Percentiles rank a stretch among this genome's conserved stretches.
These are phyloP conservation scores for Chironomus tepperi DNA, from an alignment of 1,140 invertebrate genomes.

Conservation along the genomic window DNA sequence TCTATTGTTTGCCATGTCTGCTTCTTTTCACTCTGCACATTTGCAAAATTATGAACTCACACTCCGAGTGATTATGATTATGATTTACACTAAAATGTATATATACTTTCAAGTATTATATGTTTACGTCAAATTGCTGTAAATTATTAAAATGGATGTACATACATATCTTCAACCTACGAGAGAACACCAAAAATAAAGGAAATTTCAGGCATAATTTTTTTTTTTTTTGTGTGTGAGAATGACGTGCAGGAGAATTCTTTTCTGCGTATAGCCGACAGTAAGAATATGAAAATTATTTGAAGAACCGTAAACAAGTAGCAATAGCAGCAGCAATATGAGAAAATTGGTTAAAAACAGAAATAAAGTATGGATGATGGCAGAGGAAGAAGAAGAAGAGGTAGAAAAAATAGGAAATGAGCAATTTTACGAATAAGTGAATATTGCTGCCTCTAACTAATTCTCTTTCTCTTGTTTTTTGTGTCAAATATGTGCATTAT, in stretches of 20 bases:
- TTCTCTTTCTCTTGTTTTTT: neutral
- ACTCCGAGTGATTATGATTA: too few species aligned
- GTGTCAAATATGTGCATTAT: neutral
- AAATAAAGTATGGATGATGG: neutral
- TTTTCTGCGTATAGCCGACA: neutral
- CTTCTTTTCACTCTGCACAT: too few species aligned
- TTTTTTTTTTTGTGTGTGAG: too few species aligned
- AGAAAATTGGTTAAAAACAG: neutral
- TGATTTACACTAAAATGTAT: too few species aligned
- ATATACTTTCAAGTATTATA: too few species aligned
- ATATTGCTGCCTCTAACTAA: neutral
- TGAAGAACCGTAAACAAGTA: neutral
- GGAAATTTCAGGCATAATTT: neutral
- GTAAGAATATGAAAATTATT: neutral
- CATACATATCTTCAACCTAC: neutral
- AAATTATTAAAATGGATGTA: too few species aligned
- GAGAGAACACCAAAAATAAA: neutral
- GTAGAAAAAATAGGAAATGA: constrained; percentile 17
- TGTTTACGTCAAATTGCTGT: too few species aligned
- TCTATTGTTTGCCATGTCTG: too few species aligned
- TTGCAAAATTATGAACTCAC: too few species aligned
- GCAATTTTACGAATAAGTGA: constrained; percentile 17
- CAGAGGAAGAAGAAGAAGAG: neutral
- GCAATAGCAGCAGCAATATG: neutral
- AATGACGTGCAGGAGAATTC: neutral